phyloP scores from a whole-genome alignment of 2,797 vertebrate genomes.

The Philypnodon macrostomus region DNA sequence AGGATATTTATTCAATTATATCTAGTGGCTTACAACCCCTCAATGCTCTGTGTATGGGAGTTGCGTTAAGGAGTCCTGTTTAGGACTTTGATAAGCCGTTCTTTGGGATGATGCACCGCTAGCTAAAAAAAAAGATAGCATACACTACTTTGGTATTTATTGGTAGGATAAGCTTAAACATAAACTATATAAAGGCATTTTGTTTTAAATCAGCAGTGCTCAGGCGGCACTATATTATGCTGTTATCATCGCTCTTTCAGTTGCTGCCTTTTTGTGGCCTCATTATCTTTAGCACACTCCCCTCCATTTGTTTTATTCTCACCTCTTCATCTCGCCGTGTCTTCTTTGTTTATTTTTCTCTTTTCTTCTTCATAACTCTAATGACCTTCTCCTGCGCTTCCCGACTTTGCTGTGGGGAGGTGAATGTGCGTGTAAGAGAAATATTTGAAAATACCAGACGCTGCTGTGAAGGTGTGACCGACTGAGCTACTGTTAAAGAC shows the following conservation, averaged over 20 bases:
- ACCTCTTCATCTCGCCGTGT: conserved; percentile 31
- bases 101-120: conserved; percentile 19
- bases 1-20: too few species aligned
- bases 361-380: conserved; percentile 25
- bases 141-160: conserved; percentile 5
- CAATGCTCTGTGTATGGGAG: too few species aligned
- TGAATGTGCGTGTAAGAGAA: conserved; percentile 6
- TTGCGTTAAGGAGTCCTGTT: too few species aligned
- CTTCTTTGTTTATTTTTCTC: conserved; percentile 23
- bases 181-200: conserved; percentile 18
- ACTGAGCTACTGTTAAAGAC: conserved; percentile 5
- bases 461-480: conserved; percentile 15
- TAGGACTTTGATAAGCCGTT: conserved; percentile 13
- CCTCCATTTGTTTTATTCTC: conserved; percentile 53
- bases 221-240: conserved; percentile 30
- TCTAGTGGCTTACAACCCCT: too few species aligned
- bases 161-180: conserved; percentile 15
- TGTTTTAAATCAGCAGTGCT: conserved; percentile 28
- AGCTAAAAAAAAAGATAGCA: conserved; percentile 2
- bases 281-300: conserved; percentile 51
- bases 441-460: conserved; percentile 20
- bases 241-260: conserved; percentile 34
- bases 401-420: conserved; percentile 26
- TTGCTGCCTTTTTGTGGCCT: conserved; percentile 47
- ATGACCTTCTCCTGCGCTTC: conserved; percentile 30